A percentile compares a stretch with the other conserved stretches of the same genome.
These are phyloP conservation scores for Acrocephalus scirpaceus DNA, from an alignment of 2,797 vertebrate genomes.

Conservation along the genomic window DNA sequence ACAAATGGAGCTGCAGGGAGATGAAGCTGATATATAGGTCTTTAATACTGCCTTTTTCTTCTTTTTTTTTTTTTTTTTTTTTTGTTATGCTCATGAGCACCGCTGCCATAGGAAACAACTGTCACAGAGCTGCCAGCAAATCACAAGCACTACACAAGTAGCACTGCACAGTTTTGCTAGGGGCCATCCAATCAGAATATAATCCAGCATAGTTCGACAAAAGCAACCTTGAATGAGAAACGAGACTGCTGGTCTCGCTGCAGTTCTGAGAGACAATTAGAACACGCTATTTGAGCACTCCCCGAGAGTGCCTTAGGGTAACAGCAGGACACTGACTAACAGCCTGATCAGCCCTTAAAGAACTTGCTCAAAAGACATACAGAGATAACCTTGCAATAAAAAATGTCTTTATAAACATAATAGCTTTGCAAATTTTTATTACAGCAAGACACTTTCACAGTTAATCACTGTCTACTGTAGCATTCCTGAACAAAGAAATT, in stretches of 20 bases:
- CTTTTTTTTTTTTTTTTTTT: too few species aligned
- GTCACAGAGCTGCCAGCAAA: not conserved
- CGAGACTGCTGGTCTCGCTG: slow-evolving; percentile 29
- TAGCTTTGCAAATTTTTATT: slow-evolving; percentile 31
- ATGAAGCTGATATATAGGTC: slow-evolving; percentile 38
- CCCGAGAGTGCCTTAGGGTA: slow-evolving; percentile 6
- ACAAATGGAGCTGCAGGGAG: slow-evolving; percentile 73
- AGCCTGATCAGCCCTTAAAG: not conserved
- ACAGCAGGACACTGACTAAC: slow-evolving; percentile 29
- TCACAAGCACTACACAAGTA: not conserved
- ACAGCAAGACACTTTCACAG: not conserved
- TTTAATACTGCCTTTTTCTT: not conserved
- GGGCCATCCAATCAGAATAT: slow-evolving; percentile 36
- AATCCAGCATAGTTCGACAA: slow-evolving; percentile 20
- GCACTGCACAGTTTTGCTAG: slow-evolving; percentile 6
- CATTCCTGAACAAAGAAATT: not conserved
- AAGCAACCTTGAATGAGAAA: slow-evolving; percentile 68
- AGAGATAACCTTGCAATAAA: slow-evolving; percentile 40
- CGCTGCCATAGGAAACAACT: not conserved
- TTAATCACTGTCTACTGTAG: slow-evolving; percentile 4
- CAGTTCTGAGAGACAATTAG: slow-evolving; percentile 55
- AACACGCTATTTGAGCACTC: slow-evolving; percentile 19
- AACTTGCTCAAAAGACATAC: not conserved
- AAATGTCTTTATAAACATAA: slow-evolving; percentile 44
- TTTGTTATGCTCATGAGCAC: not conserved